Evolutionary conservation across 2,888 invertebrate genomes (phyloP).

Genomic region (Crepidodera aurea): DNA sequence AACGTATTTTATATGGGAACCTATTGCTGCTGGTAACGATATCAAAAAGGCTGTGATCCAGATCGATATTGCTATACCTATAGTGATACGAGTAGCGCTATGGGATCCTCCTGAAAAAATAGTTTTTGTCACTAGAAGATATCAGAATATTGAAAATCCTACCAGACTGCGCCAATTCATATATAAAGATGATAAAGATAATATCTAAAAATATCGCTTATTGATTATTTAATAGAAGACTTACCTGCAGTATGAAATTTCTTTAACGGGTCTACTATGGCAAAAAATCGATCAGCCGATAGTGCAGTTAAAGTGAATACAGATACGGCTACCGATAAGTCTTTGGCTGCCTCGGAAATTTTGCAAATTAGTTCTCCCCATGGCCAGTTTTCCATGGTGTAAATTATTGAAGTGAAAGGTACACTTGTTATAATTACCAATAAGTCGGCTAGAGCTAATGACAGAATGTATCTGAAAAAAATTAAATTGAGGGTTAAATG

Average conservation of each 20-base stretch:
- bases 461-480: constrained; percentile 78
- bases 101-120: constrained; percentile 57
- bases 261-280: constrained; percentile 84
- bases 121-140: too few species aligned
- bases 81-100: constrained; percentile 72
- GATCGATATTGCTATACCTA: constrained; percentile 78
- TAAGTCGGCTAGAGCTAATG: constrained; percentile 83
- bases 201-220: too few species aligned
- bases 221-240: too few species aligned
- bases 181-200: too few species aligned
- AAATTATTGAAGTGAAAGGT: constrained; percentile 85
- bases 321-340: constrained; percentile 87
- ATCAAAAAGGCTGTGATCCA: constrained; percentile 82
- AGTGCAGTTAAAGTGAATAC: constrained; percentile 89
- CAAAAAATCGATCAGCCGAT: constrained; percentile 85
- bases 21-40: constrained; percentile 81
- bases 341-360: constrained; percentile 83
- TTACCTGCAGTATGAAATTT: constrained; percentile 57
- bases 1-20: constrained; percentile 57
- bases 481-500: constrained; percentile 6
- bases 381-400: constrained; percentile 82
- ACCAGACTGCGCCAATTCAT: too few species aligned
- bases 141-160: too few species aligned
- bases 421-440: constrained; percentile 83
- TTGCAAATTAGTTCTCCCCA: constrained; percentile 80